Evolutionary conservation across 2,888 invertebrate genomes (phyloP), one percentile per base, ranked within the genome.

Genomic region (Sabatieria punctata): DNA sequence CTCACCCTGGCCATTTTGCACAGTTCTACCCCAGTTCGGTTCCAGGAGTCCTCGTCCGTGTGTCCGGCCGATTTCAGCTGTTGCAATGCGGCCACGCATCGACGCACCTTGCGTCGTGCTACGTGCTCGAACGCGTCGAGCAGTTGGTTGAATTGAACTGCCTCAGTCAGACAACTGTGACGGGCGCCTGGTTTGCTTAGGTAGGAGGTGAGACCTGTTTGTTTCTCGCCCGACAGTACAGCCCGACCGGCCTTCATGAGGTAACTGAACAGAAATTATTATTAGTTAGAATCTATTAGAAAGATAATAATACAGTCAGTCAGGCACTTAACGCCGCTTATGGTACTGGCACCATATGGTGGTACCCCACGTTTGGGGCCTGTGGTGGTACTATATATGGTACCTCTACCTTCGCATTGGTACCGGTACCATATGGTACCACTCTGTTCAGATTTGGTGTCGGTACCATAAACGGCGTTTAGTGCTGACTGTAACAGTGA

Each of bases 41-140:
- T 89, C 78, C 86, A 85, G 1, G 88, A 85, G 60, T 82, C 79
- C 60, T 85, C 84, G 26, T 75, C 75, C 0, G 74, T 65, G 56
- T 74, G 57, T 3, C 85, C 85, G 43, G 67, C 70, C 46, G 57
- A 57, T 43, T 54, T 41, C 26, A 79, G 72, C 45, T 74, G 73
- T 11, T 25, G 46, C 52, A n/a, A 24, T 43, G 22, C 42, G n/a
- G 2, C 52, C 47, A 55, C 52, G 53, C 8, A 41, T 26, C 8
- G 49, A 45, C 43, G 52, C 53, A 21, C 49, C 52, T 30, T 47
- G 15, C 50, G 6, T 52, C 37, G 76, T 63, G 21, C 76, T 75
- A 52, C 82, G 75, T 73, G 82, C 81, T 49, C 82, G 83, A 65
- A 26, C 48, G 41, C 39, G 38, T 43, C 25, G 15, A 23, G 19